Conservation (phyloP, 2,797 vertebrate species). For the Nothura maculosa region DNA sequence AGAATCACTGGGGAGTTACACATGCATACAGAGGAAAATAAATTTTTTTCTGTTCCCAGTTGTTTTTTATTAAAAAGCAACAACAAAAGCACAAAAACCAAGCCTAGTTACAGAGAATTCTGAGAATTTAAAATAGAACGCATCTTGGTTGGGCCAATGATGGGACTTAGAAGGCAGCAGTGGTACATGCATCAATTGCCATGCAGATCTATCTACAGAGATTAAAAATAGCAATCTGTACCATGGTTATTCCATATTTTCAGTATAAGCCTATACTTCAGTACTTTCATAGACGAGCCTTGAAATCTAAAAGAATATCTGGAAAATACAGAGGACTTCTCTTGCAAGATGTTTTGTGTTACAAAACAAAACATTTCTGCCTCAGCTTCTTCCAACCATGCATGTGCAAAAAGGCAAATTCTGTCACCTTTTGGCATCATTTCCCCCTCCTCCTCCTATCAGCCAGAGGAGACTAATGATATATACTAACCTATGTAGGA, state of each 20-base stretch:
- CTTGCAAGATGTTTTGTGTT: not conserved
- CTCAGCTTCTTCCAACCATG: not conserved
- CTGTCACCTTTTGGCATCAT: not conserved
- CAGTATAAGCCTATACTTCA: not conserved
- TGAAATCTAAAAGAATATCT: not conserved
- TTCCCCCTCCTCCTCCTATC: not conserved
- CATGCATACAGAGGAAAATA: not conserved
- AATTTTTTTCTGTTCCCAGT: not conserved
- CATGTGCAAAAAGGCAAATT: not conserved
- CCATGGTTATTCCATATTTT: constrained; percentile 3
- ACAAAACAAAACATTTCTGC: not conserved
- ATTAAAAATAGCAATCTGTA: not conserved
- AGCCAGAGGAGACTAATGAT: not conserved
- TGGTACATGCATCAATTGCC: not conserved
- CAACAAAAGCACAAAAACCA: not conserved
- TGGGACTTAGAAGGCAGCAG: constrained; percentile 27
- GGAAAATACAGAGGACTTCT: not conserved
- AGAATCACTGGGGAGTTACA: constrained; percentile 35
- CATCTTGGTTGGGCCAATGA: not conserved
- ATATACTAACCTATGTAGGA: not conserved
- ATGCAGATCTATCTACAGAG: constrained; percentile 1
- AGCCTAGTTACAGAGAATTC: not conserved
- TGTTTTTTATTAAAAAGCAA: constrained; percentile 32
- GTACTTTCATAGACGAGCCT: not conserved
- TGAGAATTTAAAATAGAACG: not conserved